Conservation (phyloP, 2,797 vertebrate species). For the Gymnopithys bicolor region DNA sequence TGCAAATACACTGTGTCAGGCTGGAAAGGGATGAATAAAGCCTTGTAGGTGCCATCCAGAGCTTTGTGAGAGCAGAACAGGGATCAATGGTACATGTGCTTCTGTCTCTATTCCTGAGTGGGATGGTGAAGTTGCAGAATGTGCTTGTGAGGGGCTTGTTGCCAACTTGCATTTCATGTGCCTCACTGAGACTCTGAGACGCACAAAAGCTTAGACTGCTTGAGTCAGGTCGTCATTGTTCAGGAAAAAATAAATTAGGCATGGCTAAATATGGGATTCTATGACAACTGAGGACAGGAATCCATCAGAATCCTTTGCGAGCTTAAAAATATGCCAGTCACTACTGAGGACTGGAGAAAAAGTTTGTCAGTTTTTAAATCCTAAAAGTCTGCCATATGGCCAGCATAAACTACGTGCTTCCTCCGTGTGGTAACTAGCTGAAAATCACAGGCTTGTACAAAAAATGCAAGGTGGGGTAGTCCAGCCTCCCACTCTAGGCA, state of each 20-base stretch:
- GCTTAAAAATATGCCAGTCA: neutral
- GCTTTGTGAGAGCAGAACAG: neutral
- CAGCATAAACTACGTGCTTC: neutral
- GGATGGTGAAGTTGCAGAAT: neutral
- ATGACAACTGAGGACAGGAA: neutral
- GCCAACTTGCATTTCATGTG: neutral
- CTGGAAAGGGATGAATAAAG: neutral
- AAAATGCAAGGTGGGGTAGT: neutral
- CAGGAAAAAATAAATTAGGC: neutral
- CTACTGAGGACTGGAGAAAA: neutral
- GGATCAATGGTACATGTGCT: accelerated
- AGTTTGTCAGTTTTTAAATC: neutral
- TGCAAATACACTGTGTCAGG: neutral
- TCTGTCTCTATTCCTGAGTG: neutral
- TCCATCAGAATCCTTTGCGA: neutral
- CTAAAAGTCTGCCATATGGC: neutral
- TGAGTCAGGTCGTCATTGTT: neutral
- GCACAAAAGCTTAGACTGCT: neutral
- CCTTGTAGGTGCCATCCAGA: neutral
- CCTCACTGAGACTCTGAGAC: neutral
- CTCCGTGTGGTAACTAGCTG: neutral
- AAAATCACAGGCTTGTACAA: neutral
- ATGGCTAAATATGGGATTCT: neutral
- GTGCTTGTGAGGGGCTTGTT: neutral
- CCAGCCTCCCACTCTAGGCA: neutral